phyloP scores from a whole-genome alignment of 2,797 vertebrate species.

The Cryptoblepharus egeriae region DNA sequence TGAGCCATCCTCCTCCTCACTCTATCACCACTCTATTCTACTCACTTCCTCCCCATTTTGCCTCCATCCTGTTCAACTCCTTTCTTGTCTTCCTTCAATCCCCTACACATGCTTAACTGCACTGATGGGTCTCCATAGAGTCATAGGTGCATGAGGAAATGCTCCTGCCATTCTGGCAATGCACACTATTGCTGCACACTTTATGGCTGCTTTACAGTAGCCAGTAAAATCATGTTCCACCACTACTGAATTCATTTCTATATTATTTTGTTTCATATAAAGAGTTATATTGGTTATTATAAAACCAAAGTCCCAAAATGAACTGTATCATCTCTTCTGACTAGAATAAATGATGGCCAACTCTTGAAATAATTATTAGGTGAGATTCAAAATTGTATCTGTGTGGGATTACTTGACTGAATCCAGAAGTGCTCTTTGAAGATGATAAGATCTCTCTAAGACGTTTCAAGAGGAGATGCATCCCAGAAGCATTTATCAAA shows the following conservation, averaged over 20 bases:
- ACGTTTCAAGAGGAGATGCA: constrained; percentile 13
- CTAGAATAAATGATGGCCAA: constrained; percentile 1
- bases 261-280: background rate
- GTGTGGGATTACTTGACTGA: background rate
- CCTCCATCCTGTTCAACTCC: no score
- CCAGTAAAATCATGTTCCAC: no score
- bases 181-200: no score
- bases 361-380: constrained; percentile 15
- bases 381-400: background rate
- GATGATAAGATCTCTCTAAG: constrained; percentile 1
- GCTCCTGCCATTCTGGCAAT: no score
- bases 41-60: no score
- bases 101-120: no score
- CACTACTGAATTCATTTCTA: background rate
- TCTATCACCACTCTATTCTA: no score
- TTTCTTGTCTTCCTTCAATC: no score
- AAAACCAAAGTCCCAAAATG: background rate
- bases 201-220: no score
- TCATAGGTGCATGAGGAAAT: no score
- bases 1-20: no score
- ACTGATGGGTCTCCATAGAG: no score
- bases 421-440: background rate
- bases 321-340: background rate
- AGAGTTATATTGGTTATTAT: background rate
- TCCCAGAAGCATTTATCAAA: background rate